Base-by-base conservation (phyloP, 1,140 invertebrate genomes). In the Psix sp. region DNA sequence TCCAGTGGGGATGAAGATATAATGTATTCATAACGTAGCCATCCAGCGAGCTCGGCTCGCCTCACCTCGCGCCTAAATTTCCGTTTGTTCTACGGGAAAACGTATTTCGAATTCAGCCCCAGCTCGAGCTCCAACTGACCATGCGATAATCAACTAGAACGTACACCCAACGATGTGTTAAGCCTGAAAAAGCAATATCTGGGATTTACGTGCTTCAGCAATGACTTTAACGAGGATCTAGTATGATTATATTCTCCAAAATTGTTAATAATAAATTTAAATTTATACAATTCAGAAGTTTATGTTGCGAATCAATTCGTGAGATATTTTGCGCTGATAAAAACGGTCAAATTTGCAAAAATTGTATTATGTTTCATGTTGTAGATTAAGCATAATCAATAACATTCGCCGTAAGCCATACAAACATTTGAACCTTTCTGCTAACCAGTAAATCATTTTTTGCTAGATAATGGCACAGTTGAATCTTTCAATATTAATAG, bases 1-100 rank as follows among this genome's bases (percentile, higher is more conserved):
- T 82, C 79, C 80, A 79, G 75, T 74, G 60, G 77, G 79, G 75
- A 75, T 74, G 42, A 71, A 70, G 75, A 73, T 79, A 77, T 83
- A 82, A 83, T 82, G 77, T 81, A 82, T 83, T 83, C 81, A 83
- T 83, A 82, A 82, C 81, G 79, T 74, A 74, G 75, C 80, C 46
- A 74, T 54, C 62, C 74, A 46, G 54, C 68, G 48, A 52, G 39
- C 57, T 68, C 45, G 62, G 54, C 40, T 67, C 26, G 21, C 38
- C 39, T 36, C 49, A 42, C 51, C 38, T 40, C 54, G 51, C 51
- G 24, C 33, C 48, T 42, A 46, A 52, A 15, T 33, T 66, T 49
- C 43, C 68, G 63, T 66, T 56, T 54, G 62, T 56, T 67, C 60
- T 73, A 31, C 59, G 62, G 52, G 62, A 48, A 74, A 65, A 48